Base-by-base conservation (phyloP, 2,797 vertebrate species). In the Cheirogaleus major region DNA sequence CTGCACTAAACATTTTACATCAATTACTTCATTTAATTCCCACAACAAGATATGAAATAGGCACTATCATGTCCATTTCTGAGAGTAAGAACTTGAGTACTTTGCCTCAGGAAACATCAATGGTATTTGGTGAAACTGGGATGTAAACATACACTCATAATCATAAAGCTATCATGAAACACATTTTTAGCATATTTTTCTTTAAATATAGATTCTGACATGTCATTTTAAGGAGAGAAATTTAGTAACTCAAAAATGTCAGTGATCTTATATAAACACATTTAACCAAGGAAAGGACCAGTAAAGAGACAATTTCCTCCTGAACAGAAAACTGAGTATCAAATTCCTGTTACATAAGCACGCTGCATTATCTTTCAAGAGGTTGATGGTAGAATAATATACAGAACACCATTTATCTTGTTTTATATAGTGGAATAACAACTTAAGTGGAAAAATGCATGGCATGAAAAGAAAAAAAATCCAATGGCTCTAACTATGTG, bases 151-250 rank as follows among this genome's bases (percentile, higher is more conserved):
- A 25, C 43, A 69, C 30, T 45, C 25, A 45, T 45, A 78, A 92
- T 50, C 17, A 32, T 27, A 84, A 93, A 82, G 38, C 32, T 75
- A 69, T 61, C 38, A 70, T 63, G 69, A 97, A 87, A 80, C 67
- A 30, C 32, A 69, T 48, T 92, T 75, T 55, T 35, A 52, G 38
- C 14, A 87, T 82, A 78, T 92, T 94, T 95, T 89, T 61, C 50
- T 82, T 89, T 93, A 91, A 72, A 61, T 70, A 59, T 20, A 87
- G 69, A 87, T 90, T 93, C 48, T 90, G 76, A 92, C 18, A 67
- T 87, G 55, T 55, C 55, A 93, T 81, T 78, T 45, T 80, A n/a
- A 52, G 48, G 67, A 12, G 12, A 59, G 4, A 32, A 27, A 48
- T 84, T 95, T 55, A 79, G 32, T 73, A 87, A 89, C 22, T 91